Conservation (phyloP, 2,113 vertebrate genomes). For the Siniperca knerii region DNA sequence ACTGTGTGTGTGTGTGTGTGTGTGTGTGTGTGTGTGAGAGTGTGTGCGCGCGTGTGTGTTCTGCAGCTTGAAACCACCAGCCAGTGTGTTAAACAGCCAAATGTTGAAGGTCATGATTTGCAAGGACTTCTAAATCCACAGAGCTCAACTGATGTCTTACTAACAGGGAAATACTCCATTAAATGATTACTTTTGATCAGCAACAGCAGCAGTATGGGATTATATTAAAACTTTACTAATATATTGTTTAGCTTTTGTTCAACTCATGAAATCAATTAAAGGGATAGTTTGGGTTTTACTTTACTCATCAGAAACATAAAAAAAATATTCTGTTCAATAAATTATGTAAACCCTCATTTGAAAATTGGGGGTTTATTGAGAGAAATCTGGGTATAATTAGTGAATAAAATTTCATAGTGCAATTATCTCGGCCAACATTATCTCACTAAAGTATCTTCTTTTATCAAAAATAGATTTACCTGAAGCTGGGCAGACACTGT, state of each 20-base stretch:
- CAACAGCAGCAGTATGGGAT: background rate
- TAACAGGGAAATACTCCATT: constrained; percentile 18
- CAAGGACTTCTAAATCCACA: constrained; percentile 24
- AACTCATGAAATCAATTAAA: background rate
- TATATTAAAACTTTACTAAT: background rate
- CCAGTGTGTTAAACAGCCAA: constrained; percentile 36
- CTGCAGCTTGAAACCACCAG: background rate
- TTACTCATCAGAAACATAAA: background rate
- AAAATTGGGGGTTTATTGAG: background rate
- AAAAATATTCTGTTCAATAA: too few species aligned
- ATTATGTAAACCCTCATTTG: background rate
- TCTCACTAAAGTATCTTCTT: too few species aligned
- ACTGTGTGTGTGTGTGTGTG: background rate
- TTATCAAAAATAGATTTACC: background rate
- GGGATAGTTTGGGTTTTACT: background rate
- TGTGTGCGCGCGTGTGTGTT: constrained; percentile 17
- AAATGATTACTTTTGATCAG: background rate
- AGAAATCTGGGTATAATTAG: background rate
- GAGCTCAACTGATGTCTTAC: constrained; percentile 12
- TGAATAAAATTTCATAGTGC: background rate
- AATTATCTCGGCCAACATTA: background rate
- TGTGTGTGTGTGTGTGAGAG: background rate
- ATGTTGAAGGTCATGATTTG: constrained; percentile 46
- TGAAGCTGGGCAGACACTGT: background rate
- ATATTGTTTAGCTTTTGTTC: background rate